Percentiles rank a stretch among this genome's conserved stretches.
Conservation (phyloP, 2,113 vertebrate species). For the Vimba vimba region DNA sequence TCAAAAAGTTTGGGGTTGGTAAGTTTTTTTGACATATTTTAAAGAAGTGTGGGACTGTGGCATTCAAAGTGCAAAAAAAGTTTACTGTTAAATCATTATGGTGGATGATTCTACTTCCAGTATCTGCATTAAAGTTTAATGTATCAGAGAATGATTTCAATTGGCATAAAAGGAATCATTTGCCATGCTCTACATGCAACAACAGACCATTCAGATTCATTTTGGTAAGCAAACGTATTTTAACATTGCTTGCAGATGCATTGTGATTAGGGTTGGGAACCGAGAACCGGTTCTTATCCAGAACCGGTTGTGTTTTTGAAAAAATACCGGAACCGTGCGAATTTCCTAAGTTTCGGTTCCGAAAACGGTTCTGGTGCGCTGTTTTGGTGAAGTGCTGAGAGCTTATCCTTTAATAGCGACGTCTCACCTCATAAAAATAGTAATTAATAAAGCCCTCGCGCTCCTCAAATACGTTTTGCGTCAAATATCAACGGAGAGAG, state of each 20-base stretch:
- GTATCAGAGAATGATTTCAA: neutral
- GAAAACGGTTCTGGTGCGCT: no score
- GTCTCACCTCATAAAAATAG: no score
- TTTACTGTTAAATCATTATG: neutral
- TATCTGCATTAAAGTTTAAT: neutral
- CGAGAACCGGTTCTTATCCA: no score
- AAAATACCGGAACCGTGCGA: no score
- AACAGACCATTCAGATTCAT: neutral
- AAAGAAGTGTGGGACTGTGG: neutral
- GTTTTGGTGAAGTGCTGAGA: no score
- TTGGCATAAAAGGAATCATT: neutral
- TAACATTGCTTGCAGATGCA: neutral
- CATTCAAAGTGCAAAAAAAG: neutral
- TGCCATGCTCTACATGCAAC: neutral
- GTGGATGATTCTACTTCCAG: neutral
- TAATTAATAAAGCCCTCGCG: no score
- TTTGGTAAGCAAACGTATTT: neutral
- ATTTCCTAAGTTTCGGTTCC: no score
- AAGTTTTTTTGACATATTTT: neutral
- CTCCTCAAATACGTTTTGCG: no score
- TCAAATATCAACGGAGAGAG: no score
- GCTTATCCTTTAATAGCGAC: no score
- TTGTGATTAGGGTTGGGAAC: no score
- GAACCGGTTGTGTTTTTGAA: no score
- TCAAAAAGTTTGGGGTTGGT: neutral